Base-by-base conservation (phyloP, 2,113 vertebrate genomes). In the Scomber japonicus region DNA sequence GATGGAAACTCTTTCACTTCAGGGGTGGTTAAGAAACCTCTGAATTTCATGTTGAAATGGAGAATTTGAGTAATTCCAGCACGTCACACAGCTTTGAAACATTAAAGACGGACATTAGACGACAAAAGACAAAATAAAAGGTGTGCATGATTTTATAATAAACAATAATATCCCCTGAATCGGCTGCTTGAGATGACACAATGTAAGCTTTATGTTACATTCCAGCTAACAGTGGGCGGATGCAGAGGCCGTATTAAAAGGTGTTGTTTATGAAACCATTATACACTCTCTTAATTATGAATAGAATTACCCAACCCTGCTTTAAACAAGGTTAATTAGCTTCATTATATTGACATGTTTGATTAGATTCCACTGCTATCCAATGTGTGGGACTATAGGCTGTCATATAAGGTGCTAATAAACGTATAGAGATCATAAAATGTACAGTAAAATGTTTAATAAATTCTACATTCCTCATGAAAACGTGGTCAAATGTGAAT, bases 311-410 rank as follows among this genome's bases (percentile, higher is more conserved):
- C 78, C 83, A 66, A 77, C 80, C 69, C 76, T 60, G 75, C 72
- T 86, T 78, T 80, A 81, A 91, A 89, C 84, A 79, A 87, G 89
- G 87, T 85, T 82, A 89, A 91, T 92, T 86, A 87, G 64, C 87
- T 83, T 88, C 63, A 85, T 88, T 82, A 82, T 81, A 73, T 87
- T 70, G 77, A 82, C 82, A 68, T 81, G 84, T 92, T 90, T 88
- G 81, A 91, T 92, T 90, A 79, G 60, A 74, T 72, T 75, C 46
- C 11, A 51, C 48, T 68, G 66, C 68, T 77, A 70, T 35, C 72
- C 75, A 80, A 27, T 66, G 61, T 55, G 53, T 2, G 57, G 24
- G 27, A 49, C 27, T 11, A 21, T 21, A 45, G 31, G 19, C 50
- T 50, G 3, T 35, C 49, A 63, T 46, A 59, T 24, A 56, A 68